phyloP scores from a whole-genome alignment of 2,113 vertebrate genomes.

The Monarcha castaneiventris region DNA sequence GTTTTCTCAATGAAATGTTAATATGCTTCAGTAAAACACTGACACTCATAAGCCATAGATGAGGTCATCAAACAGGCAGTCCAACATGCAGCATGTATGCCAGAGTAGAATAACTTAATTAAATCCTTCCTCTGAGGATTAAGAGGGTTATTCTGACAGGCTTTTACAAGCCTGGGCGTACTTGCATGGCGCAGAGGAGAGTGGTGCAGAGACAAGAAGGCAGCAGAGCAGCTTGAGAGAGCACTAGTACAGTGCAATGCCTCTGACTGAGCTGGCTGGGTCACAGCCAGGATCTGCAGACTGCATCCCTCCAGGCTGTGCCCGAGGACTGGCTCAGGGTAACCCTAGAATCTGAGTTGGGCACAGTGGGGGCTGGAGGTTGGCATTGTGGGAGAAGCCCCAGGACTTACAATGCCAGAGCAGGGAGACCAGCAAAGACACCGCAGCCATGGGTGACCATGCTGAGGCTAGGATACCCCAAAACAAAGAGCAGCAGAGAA shows the following conservation, averaged over 20 bases:
- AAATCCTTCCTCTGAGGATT: conserved; percentile 40
- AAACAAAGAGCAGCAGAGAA: neutral
- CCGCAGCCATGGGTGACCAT: neutral
- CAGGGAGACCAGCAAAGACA: neutral
- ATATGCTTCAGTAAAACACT: neutral
- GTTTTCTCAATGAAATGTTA: conserved; percentile 31
- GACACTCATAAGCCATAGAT: neutral
- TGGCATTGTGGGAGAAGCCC: neutral
- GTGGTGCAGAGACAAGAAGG: neutral
- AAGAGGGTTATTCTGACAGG: neutral
- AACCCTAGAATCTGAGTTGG: rapidly evolving
- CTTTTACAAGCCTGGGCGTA: neutral
- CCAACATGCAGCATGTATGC: neutral
- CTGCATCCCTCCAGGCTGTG: neutral
- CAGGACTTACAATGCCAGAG: too few relatives aligned
- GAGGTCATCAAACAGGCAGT: neutral
- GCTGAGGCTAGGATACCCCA: rapidly evolving
- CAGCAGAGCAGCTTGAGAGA: rapidly evolving
- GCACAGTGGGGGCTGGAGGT: rapidly evolving
- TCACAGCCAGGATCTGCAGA: neutral
- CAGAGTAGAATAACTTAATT: neutral
- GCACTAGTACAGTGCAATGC: rapidly evolving
- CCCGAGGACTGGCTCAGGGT: neutral
- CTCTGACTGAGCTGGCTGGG: rapidly evolving
- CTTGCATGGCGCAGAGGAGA: rapidly evolving